Base-by-base conservation (phyloP, 2,113 vertebrate species). In the Pseudopipra pipra region DNA sequence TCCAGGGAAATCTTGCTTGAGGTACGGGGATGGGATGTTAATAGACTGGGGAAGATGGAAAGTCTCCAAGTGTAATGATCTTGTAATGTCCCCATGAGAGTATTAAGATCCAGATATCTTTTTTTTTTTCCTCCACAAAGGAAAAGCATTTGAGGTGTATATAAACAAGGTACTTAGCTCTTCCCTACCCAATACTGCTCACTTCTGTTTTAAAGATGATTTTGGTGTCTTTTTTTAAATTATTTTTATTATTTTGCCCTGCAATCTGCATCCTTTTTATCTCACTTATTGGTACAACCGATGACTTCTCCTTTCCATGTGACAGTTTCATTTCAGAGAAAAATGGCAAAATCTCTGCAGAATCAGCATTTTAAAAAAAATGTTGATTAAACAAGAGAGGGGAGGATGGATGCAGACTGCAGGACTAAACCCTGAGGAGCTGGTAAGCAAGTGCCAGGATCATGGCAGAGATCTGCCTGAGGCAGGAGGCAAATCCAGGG, bases 271-370 rank as follows among this genome's bases (percentile, higher is more conserved):
- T 62, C 27, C 19, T 31, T 93, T 87, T 67, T 33, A n/a, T 88
- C 51, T 82, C 61, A 28, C 43, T n/a, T 58, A 8, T 21, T 84
- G 52, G 28, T 81, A 61, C 59, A 79, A 71, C 16, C 3, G 3
- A 85, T 72, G 55, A 80, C 22, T 74, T 81, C 28, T 85, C 23
- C 47, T 89, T 95, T 75, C 41, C 28, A 4, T 17, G 31, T 46
- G 74, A 82, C 71, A 72, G 70, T 61, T 78, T 72, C 5, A 52
- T 95, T 90, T 92, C 73, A 82, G 67, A 94, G 68, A 88, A 93
- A 91, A 95, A 95, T 73, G 51, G 35, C 19, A 86, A 84, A 71
- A 92, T 74, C 47, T 23, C 55, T 72, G 68, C 73, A 78, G 31
- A 85, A 80, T 49, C 51, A 79, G 72, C 79, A 86, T 76, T 77